These are phyloP conservation scores for Dicaeum eximium DNA, from an alignment of 2,113 vertebrate genomes.

Conservation along the genomic window DNA sequence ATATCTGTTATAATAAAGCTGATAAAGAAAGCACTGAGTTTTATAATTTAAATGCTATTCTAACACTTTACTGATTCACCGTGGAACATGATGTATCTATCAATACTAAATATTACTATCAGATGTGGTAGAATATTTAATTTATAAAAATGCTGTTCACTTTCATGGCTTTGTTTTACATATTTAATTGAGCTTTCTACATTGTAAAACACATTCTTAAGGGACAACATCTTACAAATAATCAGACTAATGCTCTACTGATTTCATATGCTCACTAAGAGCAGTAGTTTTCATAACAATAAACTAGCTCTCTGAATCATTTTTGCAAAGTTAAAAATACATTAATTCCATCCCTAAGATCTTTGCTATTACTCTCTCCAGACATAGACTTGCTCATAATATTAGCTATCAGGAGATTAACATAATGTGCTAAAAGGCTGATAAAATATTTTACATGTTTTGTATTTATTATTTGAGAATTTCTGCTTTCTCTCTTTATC, in stretches of 20 bases:
- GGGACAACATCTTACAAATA: neutral
- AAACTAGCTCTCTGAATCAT: neutral
- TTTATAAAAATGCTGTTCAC: neutral
- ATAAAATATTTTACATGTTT: neutral
- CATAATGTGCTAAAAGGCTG: neutral
- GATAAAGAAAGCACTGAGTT: neutral
- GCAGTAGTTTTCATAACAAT: neutral
- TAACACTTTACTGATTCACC: neutral
- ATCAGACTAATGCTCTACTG: neutral
- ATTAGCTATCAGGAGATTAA: conserved; percentile 7
- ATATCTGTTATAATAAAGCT: neutral
- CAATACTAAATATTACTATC: neutral
- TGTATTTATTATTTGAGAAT: conserved; percentile 6
- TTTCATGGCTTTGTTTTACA: neutral
- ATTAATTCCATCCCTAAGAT: conserved; percentile 11
- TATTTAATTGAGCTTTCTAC: neutral
- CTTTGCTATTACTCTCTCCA: neutral
- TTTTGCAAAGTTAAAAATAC: neutral
- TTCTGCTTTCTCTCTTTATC: neutral
- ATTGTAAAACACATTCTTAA: neutral
- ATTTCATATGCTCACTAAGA: neutral
- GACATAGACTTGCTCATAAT: neutral
- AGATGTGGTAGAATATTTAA: neutral
- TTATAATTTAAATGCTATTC: neutral
- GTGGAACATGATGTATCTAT: neutral